A percentile compares a stretch with the other conserved stretches of the same genome.
phyloP scores from a whole-genome alignment of 2,797 vertebrate species.

The Lophius americanus region DNA sequence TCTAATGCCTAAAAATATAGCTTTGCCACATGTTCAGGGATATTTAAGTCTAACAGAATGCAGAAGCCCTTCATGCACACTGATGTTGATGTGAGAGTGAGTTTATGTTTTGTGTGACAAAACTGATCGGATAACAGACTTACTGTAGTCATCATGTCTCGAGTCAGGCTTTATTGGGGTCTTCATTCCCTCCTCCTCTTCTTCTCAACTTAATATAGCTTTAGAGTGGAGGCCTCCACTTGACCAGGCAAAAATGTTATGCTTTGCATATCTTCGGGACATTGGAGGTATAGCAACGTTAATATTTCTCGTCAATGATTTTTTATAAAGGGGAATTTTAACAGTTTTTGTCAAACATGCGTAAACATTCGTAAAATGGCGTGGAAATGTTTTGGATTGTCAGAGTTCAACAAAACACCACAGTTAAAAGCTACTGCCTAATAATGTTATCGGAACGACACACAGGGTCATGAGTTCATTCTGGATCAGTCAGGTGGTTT shows the following conservation, averaged over 20 bases:
- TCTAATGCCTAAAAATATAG: neutral
- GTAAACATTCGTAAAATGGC: too few species aligned
- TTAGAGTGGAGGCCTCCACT: too few species aligned
- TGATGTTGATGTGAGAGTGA: neutral
- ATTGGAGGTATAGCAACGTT: neutral
- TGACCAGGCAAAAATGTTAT: neutral
- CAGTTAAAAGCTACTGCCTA: conserved; percentile 18
- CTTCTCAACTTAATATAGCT: neutral
- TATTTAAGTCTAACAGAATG: neutral
- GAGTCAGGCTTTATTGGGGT: neutral
- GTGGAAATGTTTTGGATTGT: too few species aligned
- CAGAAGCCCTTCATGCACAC: neutral
- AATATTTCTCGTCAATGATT: neutral
- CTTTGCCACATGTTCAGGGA: neutral
- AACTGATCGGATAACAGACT: neutral
- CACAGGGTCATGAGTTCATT: conserved; percentile 61
- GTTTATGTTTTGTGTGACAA: neutral
- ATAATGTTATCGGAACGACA: conserved; percentile 53
- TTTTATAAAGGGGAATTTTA: too few species aligned
- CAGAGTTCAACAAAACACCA: too few species aligned
- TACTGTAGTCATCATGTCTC: neutral
- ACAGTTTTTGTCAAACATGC: too few species aligned
- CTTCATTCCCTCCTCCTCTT: neutral
- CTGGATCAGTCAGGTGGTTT: conserved; percentile 69
- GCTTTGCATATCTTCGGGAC: neutral